Conservation (phyloP, 2,797 vertebrate species). For the Psittacula echo region DNA sequence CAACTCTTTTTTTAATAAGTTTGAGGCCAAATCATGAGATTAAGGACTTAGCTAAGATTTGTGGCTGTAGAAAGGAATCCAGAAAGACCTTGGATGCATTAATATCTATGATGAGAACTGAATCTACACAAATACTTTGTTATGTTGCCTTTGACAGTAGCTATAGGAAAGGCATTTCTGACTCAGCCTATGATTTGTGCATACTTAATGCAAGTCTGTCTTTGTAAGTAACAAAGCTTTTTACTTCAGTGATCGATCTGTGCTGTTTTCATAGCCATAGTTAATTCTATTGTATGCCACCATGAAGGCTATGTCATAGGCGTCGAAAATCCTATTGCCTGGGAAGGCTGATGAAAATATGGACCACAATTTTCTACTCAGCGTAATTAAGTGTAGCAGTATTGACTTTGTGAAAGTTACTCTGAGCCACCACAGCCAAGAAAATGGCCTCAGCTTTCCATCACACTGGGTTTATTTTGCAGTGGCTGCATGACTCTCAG, state of each 20-base stretch:
- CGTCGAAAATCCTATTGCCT: background rate
- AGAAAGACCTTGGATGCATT: background rate
- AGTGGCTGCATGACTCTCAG: background rate
- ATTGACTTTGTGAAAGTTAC: conserved; percentile 36
- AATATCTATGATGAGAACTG: conserved; percentile 6
- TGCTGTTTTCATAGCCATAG: conserved; percentile 24
- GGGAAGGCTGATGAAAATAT: conserved; percentile 41
- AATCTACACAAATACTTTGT: conserved; percentile 4
- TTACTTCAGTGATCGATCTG: conserved; percentile 31
- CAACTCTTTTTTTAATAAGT: background rate
- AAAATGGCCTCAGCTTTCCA: background rate
- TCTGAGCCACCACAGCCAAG: conserved; percentile 2
- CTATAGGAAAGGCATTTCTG: conserved; percentile 6
- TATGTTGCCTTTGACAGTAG: conserved; percentile 14
- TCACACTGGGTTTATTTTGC: background rate
- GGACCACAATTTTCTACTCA: background rate
- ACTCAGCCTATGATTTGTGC: conserved; percentile 56
- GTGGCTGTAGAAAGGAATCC: background rate
- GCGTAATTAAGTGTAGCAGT: conserved; percentile 8
- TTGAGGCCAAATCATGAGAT: conserved; percentile 6
- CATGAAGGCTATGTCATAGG: background rate
- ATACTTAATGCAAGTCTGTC: conserved; percentile 38
- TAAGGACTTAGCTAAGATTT: conserved; percentile 10
- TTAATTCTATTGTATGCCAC: conserved; percentile 39
- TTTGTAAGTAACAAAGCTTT: conserved; percentile 45